These are phyloP conservation scores for Andrena flavipes DNA, from an alignment of 2,888 invertebrate genomes.

Conservation along the genomic window DNA sequence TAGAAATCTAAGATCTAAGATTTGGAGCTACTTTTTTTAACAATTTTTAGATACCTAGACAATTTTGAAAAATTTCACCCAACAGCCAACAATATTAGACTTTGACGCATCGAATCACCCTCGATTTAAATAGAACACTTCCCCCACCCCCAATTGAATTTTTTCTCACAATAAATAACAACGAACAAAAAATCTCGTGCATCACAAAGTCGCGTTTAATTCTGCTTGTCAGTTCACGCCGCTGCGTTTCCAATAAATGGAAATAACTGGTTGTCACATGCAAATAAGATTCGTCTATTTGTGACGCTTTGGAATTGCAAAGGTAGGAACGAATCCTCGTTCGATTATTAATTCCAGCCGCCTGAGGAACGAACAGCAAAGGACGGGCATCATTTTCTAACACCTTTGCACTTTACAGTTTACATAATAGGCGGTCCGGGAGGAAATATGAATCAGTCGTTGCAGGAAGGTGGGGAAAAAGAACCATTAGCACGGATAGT, in stretches of 20 bases:
- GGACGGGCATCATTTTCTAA: slow-evolving; percentile 31
- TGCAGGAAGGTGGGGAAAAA: slow-evolving; percentile 8
- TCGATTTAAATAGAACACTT: too few species aligned
- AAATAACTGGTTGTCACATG: slow-evolving; percentile 5
- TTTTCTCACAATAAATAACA: too few species aligned
- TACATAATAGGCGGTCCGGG: slow-evolving; percentile 31
- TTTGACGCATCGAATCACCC: too few species aligned
- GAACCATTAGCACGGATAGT: slow-evolving; percentile 5
- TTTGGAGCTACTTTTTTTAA: too few species aligned
- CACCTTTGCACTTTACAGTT: slow-evolving; percentile 34
- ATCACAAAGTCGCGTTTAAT: too few species aligned
- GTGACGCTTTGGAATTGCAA: slow-evolving; percentile 11
- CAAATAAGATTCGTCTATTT: background rate
- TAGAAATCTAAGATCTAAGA: too few species aligned
- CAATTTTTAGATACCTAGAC: too few species aligned
- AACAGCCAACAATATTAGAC: too few species aligned
- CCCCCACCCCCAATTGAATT: too few species aligned
- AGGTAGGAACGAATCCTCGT: slow-evolving; percentile 18
- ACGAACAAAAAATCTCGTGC: too few species aligned
- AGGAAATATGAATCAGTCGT: slow-evolving; percentile 54
- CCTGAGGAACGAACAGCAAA: background rate
- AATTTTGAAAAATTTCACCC: too few species aligned
- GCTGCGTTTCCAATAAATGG: background rate
- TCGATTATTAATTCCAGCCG: slow-evolving; percentile 15
- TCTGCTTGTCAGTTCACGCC: too few species aligned